Percentiles rank a stretch among this genome's conserved stretches.
phyloP scores from a whole-genome alignment of 2,888 invertebrate species.

The Amblyteles armatorius region DNA sequence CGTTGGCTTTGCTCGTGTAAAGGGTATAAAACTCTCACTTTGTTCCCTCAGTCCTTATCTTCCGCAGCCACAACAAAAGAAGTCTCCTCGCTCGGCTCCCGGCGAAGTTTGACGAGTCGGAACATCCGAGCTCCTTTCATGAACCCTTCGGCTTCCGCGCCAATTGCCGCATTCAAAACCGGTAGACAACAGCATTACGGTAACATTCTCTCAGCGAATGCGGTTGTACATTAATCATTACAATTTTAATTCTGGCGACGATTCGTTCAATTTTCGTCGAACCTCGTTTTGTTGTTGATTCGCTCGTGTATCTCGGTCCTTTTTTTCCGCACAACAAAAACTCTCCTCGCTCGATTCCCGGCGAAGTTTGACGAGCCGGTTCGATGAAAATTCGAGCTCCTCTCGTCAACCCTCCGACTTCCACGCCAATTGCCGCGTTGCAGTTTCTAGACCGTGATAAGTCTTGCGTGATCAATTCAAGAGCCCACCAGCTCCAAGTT shows the following conservation, averaged over 20 bases:
- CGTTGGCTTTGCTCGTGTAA: too few species aligned
- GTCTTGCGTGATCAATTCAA: constrained; percentile 8
- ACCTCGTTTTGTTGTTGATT: too few species aligned
- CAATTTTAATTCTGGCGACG: too few species aligned
- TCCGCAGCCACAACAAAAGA: background rate
- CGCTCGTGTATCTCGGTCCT: background rate
- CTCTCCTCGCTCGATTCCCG: background rate
- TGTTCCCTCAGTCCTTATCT: background rate
- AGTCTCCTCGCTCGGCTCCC: background rate
- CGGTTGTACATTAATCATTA: too few species aligned
- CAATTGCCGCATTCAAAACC: background rate
- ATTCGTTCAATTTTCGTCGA: too few species aligned
- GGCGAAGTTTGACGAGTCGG: background rate
- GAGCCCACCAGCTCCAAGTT: constrained; percentile 34
- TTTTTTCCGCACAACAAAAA: background rate
- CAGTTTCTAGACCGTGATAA: constrained; percentile 4
- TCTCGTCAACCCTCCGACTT: background rate
- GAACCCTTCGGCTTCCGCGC: background rate
- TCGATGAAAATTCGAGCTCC: background rate
- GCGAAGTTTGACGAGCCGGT: background rate
- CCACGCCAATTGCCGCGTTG: background rate
- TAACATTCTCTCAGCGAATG: too few species aligned
- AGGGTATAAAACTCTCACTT: too few species aligned
- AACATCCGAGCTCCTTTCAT: background rate
- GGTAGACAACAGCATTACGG: too few species aligned